A percentile compares a stretch with the other conserved stretches of the same genome.
Evolutionary conservation across 2,797 vertebrate species (phyloP).

Genomic region (Pteronotus mesoamericanus): DNA sequence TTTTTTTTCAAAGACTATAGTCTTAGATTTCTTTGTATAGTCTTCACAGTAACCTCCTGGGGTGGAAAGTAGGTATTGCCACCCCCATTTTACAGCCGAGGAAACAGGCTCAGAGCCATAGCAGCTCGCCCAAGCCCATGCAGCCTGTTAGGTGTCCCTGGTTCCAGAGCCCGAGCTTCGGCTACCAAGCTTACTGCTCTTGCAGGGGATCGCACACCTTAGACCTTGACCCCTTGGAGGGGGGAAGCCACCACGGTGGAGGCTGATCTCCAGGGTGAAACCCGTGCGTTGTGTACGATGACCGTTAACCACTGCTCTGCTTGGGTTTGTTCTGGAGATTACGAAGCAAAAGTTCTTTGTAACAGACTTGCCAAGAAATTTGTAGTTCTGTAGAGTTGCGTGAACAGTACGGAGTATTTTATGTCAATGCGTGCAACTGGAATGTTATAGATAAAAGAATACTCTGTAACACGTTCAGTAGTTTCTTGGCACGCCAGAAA

Average conservation of each 20-base stretch:
- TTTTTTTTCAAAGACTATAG: too few species aligned
- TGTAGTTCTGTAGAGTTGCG: rapidly evolving
- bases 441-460: neutral
- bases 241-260: neutral
- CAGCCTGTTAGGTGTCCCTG: neutral
- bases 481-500: neutral
- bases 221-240: neutral
- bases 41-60: neutral
- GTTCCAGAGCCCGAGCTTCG: neutral
- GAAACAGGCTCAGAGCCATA: neutral
- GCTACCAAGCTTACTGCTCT: neutral
- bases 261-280: neutral
- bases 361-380: neutral
- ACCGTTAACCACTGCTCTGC: neutral
- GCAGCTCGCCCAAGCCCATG: neutral
- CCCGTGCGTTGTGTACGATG: too few species aligned
- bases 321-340: neutral
- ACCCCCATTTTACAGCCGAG: neutral
- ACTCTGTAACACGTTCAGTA: too few species aligned
- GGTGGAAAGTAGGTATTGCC: neutral
- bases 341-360: neutral
- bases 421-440: rapidly evolving
- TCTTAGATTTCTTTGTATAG: neutral
- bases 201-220: neutral
- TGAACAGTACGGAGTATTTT: neutral